Percentiles rank a stretch among this genome's conserved stretches.
phyloP scores from a whole-genome alignment of 2,113 vertebrate genomes.

The Ivindomyrus marchei region DNA sequence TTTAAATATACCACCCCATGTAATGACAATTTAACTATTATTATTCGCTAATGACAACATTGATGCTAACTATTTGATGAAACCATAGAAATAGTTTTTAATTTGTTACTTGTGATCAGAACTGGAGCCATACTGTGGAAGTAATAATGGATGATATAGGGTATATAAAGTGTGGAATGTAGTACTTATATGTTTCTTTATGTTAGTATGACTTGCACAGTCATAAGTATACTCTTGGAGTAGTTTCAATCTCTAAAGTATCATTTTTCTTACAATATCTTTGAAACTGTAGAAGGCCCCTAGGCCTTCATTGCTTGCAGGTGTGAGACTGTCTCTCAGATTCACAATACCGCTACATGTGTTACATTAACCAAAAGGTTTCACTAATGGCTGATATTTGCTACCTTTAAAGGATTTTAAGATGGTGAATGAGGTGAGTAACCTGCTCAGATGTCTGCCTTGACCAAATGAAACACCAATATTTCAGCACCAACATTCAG shows the following conservation, averaged over 20 bases:
- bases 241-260: neutral
- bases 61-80: neutral
- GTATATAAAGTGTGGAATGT: neutral
- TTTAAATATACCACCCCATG: neutral
- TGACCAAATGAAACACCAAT: neutral
- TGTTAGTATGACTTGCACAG: neutral
- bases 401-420: neutral
- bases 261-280: neutral
- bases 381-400: neutral
- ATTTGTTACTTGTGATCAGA: neutral
- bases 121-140: neutral
- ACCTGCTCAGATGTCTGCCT: neutral
- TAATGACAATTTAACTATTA: neutral
- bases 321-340: neutral
- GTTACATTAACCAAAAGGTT: neutral
- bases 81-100: neutral
- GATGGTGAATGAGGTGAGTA: neutral
- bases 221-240: neutral
- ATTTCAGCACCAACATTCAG: neutral
- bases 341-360: neutral
- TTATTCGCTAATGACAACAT: neutral
- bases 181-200: neutral
- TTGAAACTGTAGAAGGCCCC: neutral
- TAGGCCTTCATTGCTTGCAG: neutral
- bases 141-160: neutral